phyloP scores from a whole-genome alignment of 1,140 invertebrate species.

The Brachionus asplanchnoidis region DNA sequence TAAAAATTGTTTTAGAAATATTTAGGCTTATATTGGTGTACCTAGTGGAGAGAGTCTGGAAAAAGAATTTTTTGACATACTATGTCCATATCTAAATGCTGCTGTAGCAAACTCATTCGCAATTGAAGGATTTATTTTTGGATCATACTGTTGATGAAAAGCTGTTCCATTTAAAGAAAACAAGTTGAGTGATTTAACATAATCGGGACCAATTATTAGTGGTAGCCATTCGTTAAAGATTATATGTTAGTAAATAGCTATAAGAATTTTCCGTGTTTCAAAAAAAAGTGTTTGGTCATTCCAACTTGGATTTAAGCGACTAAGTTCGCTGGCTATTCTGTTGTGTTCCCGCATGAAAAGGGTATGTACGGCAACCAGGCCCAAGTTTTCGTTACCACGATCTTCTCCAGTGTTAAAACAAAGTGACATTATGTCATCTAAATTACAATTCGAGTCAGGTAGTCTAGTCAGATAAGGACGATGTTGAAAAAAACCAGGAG shows the following conservation, averaged over 20 bases:
- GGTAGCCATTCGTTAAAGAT: slow-evolving; percentile 91
- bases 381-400: slow-evolving; percentile 52
- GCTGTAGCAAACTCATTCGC: slow-evolving; percentile 27
- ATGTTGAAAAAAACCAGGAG: not conserved
- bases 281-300: slow-evolving; percentile 52
- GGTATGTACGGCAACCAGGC: slow-evolving; percentile 74
- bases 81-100: slow-evolving; percentile 19
- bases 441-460: not conserved
- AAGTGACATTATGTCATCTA: not conserved
- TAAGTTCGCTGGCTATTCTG: slow-evolving; percentile 44
- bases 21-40: not conserved
- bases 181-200: not conserved
- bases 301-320: slow-evolving; percentile 42
- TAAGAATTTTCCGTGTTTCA: slow-evolving; percentile 78
- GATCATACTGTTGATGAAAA: not conserved
- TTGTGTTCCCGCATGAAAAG: slow-evolving; percentile 60
- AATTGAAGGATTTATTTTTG: not conserved
- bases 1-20: not conserved
- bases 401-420: slow-evolving; percentile 48
- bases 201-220: slow-evolving; percentile 69
- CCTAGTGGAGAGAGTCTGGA: not conserved
- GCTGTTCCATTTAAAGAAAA: not conserved
- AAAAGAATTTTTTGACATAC: not conserved
- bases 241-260: slow-evolving; percentile 84
- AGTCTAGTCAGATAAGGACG: not conserved